Conservation (phyloP, 2,888 invertebrate genomes). For the Pristionchus maxplancki region DNA sequence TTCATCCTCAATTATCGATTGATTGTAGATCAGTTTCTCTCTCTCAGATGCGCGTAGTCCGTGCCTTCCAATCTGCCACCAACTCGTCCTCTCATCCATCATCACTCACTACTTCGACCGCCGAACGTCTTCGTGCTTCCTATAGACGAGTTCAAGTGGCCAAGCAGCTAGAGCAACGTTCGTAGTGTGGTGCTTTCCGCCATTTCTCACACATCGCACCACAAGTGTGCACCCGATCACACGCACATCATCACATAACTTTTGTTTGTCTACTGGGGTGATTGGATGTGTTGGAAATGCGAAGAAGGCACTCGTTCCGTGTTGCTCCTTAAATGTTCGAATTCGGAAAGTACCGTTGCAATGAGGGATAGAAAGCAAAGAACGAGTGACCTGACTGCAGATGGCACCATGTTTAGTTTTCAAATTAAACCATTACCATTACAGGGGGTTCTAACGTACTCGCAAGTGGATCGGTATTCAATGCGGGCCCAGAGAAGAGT, state of each 20-base stretch:
- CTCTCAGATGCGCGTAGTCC: slow-evolving; percentile 76
- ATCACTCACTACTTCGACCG: slow-evolving; percentile 74
- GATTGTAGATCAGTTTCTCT: slow-evolving; percentile 25
- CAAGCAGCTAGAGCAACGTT: slow-evolving; percentile 74
- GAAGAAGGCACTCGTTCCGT: background rate
- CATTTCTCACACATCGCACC: background rate
- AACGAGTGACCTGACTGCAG: background rate
- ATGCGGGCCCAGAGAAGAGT: slow-evolving; percentile 72
- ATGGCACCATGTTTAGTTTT: too few relatives aligned
- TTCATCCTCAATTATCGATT: background rate
- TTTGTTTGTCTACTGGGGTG: too few relatives aligned
- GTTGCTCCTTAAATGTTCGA: too few relatives aligned
- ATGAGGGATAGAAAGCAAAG: background rate
- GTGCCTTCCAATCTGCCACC: slow-evolving; percentile 74
- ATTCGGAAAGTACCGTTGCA: too few relatives aligned
- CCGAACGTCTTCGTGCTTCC: slow-evolving; percentile 74
- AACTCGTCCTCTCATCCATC: slow-evolving; percentile 72
- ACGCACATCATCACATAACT: background rate
- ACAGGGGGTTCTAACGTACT: slow-evolving; percentile 75
- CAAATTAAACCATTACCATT: slow-evolving; percentile 54
- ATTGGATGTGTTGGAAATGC: too few relatives aligned
- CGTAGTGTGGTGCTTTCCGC: slow-evolving; percentile 57
- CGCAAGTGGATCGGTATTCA: slow-evolving; percentile 74
- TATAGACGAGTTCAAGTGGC: slow-evolving; percentile 75
- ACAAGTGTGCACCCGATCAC: background rate